Base-by-base conservation (phyloP, 2,888 invertebrate genomes). In the Pteria penguin region DNA sequence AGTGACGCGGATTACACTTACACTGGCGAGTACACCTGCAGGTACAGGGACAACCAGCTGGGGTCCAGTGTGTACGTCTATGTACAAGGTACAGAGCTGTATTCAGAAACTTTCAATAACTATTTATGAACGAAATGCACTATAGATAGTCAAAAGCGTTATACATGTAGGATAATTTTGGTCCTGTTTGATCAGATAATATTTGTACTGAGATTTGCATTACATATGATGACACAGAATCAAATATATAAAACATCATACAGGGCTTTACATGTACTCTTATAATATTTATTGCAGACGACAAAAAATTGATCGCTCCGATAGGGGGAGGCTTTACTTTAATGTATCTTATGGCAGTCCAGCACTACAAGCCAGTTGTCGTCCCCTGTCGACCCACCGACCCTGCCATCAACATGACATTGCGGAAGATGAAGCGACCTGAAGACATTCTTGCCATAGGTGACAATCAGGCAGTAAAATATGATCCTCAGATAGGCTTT, bases 301-400 rank as follows among this genome's bases (percentile, higher is more conserved):
- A 72, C 1, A 60, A 76, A 0, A 71, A 81, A 24, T 72, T 83
- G 11, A 82, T 82, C 63, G 72, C 29, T 58, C 45, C 68, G 66
- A 33, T 24, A 76, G 8, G 75, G 70, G 11, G 57, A 57, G 1
- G 60, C 66, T 1, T 33, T 22, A 27, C 72, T 65, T 26, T 71
- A 68, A 0, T 82, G 67, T 45, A 45, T 45, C 45, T 18, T 18
- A n/a, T 78, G 29, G 31, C 27, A 5, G 36, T 84, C 1, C 72
- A 77, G 29, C 76, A 76, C n/a, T 78, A 77, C n/a, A 27, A 22
- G 18, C 24, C 60, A 4, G 72, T 70, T 14, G 52, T 75, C n/a
- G 60, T 87, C 11, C 83, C 84, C 0, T 87, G 87, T 57, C 70
- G 76, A 31, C 80, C 81, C 4, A 82, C 85, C 22, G 77, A 83